phyloP scores from a whole-genome alignment of 2,797 vertebrate genomes.

The Hippopotamyrus pictus region DNA sequence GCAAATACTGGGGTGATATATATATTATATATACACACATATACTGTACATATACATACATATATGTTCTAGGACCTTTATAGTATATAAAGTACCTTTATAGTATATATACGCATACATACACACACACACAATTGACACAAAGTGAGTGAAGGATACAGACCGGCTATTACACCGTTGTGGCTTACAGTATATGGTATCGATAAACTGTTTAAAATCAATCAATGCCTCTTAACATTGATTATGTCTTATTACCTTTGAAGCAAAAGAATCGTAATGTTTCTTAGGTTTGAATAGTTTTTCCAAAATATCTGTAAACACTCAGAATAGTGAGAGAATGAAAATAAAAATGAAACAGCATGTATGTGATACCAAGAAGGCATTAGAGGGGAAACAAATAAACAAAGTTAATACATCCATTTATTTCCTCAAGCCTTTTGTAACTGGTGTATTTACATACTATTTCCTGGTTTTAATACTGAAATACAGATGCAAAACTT shows the following conservation, averaged over 20 bases:
- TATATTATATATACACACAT: no score
- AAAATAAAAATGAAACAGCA: neutral
- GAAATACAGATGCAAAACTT: neutral
- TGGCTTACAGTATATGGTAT: neutral
- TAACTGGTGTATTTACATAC: neutral
- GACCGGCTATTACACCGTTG: neutral
- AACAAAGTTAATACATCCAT: neutral
- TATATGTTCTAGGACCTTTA: no score
- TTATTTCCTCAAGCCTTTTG: neutral
- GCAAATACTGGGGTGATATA: no score
- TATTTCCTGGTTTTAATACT: neutral
- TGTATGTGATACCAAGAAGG: neutral
- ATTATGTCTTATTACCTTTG: neutral
- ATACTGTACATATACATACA: no score
- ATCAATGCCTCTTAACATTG: neutral
- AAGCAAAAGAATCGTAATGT: neutral
- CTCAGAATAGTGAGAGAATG: neutral
- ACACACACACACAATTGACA: no score
- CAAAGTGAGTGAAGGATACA: neutral
- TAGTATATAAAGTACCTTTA: no score
- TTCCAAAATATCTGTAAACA: neutral
- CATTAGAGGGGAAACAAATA: neutral
- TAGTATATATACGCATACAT: no score
- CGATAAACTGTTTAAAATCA: neutral
- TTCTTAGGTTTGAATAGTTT: neutral